A percentile compares a stretch with the other conserved stretches of the same genome.
Conservation (phyloP, 30 jellyfish, hydroid and myxozoan genomes). For the Mastigias papua region DNA sequence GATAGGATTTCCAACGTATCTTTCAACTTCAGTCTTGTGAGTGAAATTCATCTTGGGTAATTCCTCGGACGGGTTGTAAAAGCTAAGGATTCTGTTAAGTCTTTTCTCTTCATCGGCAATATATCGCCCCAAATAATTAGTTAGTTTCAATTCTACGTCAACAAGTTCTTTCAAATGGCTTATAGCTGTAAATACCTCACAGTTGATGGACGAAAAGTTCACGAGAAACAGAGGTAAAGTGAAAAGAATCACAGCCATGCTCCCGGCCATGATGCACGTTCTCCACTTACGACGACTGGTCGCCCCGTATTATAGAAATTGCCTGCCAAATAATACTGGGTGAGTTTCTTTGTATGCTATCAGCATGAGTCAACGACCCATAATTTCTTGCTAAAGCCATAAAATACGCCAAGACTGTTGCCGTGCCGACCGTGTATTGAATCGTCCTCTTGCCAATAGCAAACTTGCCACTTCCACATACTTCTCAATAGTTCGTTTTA, state of each 20-base stretch:
- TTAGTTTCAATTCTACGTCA: slow-evolving; percentile 61
- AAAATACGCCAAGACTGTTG: not conserved
- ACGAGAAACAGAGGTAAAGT: not conserved
- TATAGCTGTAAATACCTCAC: slow-evolving; percentile 79
- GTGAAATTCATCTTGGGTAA: slow-evolving; percentile 32
- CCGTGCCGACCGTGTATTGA: not conserved
- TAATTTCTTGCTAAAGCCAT: not conserved
- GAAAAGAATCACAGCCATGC: not conserved
- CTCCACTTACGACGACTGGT: too few relatives aligned
- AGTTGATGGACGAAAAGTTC: not conserved
- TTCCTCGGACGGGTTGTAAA: slow-evolving; percentile 25
- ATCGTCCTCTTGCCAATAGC: not conserved
- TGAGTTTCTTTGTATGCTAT: not conserved
- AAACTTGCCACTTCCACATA: not conserved
- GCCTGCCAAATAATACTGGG: not conserved
- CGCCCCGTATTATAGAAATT: not conserved
- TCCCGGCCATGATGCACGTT: not conserved
- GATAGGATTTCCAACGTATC: slow-evolving; percentile 77
- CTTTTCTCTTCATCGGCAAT: slow-evolving; percentile 71
- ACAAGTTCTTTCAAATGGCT: slow-evolving; percentile 74
- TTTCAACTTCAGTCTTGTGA: slow-evolving; percentile 20
- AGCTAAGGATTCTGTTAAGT: slow-evolving; percentile 17
- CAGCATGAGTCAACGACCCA: slow-evolving; percentile 30
- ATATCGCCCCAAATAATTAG: slow-evolving; percentile 30
- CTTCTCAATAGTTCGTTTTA: slow-evolving; percentile 5